These are phyloP conservation scores for Acanthis flammea DNA, from an alignment of 2,797 vertebrate species.

Conservation along the genomic window DNA sequence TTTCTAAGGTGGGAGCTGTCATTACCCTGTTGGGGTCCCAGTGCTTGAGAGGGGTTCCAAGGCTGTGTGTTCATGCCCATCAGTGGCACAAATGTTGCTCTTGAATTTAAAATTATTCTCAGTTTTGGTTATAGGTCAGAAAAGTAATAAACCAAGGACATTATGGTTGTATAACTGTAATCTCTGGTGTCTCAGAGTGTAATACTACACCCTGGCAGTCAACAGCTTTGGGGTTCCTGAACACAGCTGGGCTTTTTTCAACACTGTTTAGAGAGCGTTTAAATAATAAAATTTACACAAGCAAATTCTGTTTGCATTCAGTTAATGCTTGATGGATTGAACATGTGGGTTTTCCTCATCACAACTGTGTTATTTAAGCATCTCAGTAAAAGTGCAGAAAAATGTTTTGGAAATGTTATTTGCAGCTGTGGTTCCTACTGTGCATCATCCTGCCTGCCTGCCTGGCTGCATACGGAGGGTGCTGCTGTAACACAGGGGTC, in stretches of 20 bases:
- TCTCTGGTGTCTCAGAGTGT: background rate
- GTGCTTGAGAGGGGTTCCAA: background rate
- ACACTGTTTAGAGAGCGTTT: background rate
- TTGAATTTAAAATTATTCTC: background rate
- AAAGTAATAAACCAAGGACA: background rate
- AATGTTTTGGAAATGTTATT: background rate
- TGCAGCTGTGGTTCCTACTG: constrained; percentile 5
- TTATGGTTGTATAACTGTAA: background rate
- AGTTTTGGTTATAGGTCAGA: background rate
- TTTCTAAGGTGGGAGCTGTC: background rate
- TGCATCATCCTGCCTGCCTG: background rate
- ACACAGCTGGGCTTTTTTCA: background rate
- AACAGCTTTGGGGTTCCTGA: background rate
- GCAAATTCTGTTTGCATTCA: background rate
- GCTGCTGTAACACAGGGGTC: background rate
- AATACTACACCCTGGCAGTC: background rate
- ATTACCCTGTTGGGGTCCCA: background rate
- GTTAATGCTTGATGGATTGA: background rate
- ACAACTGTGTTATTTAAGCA: background rate
- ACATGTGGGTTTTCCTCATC: background rate
- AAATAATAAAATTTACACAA: background rate
- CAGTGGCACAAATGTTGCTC: background rate
- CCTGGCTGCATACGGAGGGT: background rate
- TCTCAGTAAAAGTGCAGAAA: background rate
- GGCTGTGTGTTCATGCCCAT: background rate